These are phyloP conservation scores for Pimephales promelas DNA, from an alignment of 2,113 vertebrate species.

Conservation along the genomic window DNA sequence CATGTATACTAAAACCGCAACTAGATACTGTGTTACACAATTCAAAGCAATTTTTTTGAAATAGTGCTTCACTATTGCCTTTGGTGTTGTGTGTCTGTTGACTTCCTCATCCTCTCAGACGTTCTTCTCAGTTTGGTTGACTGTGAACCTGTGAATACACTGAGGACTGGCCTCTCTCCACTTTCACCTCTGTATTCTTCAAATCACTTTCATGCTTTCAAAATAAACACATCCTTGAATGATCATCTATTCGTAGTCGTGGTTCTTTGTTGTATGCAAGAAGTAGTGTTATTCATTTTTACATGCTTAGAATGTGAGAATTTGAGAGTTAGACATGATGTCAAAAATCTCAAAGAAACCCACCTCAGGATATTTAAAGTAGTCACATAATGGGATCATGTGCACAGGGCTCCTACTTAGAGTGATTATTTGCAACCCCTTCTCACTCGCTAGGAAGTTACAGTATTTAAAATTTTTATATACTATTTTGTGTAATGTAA, in stretches of 20 bases:
- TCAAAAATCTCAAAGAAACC: neutral
- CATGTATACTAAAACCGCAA: slow-evolving; percentile 64
- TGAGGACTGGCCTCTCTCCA: slow-evolving; percentile 66
- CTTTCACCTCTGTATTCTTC: slow-evolving; percentile 71
- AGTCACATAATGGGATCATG: neutral
- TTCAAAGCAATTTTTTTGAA: slow-evolving; percentile 66
- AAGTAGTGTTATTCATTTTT: neutral
- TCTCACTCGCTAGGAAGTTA: too few species aligned
- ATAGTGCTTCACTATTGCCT: slow-evolving; percentile 62
- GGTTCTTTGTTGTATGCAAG: slow-evolving; percentile 1
- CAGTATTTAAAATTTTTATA: too few species aligned
- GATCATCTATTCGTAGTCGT: slow-evolving; percentile 50
- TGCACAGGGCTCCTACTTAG: neutral
- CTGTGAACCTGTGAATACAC: slow-evolving; percentile 61
- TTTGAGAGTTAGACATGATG: neutral
- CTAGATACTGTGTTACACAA: slow-evolving; percentile 68
- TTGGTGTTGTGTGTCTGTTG: slow-evolving; percentile 62
- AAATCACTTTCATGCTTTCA: slow-evolving; percentile 71
- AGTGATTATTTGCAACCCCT: neutral
- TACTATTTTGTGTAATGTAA: too few species aligned
- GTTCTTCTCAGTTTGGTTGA: slow-evolving; percentile 69
- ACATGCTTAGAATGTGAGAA: neutral
- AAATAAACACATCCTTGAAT: slow-evolving; percentile 71
- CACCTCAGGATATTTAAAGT: neutral
- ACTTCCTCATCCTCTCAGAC: slow-evolving; percentile 61